Evolutionary conservation across 2,888 invertebrate genomes (phyloP).

Genomic region (Oscheius sp.): DNA sequence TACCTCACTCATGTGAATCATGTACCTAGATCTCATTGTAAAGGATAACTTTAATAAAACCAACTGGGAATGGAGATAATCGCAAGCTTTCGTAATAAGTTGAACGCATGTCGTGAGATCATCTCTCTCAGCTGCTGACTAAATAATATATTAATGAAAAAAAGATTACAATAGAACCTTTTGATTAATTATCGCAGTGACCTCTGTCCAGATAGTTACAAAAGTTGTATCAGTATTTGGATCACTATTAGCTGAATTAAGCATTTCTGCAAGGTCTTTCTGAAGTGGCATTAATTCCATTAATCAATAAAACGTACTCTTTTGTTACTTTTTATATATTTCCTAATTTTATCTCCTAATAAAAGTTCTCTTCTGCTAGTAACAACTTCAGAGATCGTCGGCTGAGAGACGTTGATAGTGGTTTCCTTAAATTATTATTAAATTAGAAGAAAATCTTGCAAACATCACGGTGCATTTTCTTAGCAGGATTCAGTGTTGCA

Average conservation of each 20-base stretch:
- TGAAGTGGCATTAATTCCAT: conserved; percentile 17
- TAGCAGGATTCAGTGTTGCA: conserved; percentile 44
- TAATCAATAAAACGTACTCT: conserved; percentile 19
- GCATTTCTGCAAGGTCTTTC: conserved; percentile 48
- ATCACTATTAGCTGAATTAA: conserved; percentile 52
- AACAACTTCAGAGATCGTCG: conserved; percentile 36
- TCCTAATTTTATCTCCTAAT: conserved; percentile 58
- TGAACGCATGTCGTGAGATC: conserved; percentile 45
- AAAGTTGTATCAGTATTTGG: conserved; percentile 49
- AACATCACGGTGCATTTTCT: conserved; percentile 29
- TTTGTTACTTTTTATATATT: conserved; percentile 45
- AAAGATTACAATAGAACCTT: conserved; percentile 8
- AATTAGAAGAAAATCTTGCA: neutral
- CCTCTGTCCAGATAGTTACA: conserved; percentile 51
- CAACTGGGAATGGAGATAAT: conserved; percentile 60
- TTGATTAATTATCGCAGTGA: conserved; percentile 43
- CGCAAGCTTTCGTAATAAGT: conserved; percentile 55
- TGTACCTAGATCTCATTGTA: conserved; percentile 36
- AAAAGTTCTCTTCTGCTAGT: conserved; percentile 49
- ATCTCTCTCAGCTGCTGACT: conserved; percentile 37
- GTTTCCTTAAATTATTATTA: conserved; percentile 19
- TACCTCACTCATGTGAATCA: conserved; percentile 62
- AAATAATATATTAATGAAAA: neutral
- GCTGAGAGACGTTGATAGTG: conserved; percentile 19
- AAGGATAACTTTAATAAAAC: conserved; percentile 8